These are phyloP conservation scores for Xanthorhoe spadicearia DNA, from an alignment of 2,888 invertebrate genomes.

Conservation along the genomic window DNA sequence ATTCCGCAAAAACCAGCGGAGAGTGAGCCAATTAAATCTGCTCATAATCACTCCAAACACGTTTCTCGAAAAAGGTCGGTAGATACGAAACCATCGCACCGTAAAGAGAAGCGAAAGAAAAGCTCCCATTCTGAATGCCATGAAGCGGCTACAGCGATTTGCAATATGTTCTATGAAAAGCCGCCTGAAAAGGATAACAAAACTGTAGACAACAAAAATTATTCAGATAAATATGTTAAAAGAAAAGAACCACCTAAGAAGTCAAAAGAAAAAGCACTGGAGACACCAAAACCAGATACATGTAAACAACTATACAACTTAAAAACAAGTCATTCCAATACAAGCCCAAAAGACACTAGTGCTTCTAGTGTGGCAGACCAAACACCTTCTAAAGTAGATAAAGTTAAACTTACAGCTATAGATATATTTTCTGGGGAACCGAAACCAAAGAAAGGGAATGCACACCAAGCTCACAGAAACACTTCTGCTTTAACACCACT, in stretches of 20 bases:
- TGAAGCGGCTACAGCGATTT: conserved; percentile 57
- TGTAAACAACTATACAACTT: conserved; percentile 55
- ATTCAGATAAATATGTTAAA: conserved; percentile 75
- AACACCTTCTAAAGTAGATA: conserved; percentile 61
- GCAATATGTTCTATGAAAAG: conserved; percentile 58
- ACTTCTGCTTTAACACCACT: conserved; percentile 52
- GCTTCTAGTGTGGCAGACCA: conserved; percentile 49
- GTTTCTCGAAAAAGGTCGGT: conserved; percentile 70
- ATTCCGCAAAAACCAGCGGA: conserved; percentile 46
- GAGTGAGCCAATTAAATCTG: conserved; percentile 50
- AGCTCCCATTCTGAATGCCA: conserved; percentile 55
- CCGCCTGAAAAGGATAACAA: conserved; percentile 55
- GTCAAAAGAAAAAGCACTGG: conserved; percentile 44
- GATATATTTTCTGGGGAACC: conserved; percentile 69
- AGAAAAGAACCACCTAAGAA: conserved; percentile 67
- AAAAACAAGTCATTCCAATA: conserved; percentile 63
- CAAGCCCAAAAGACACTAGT: conserved; percentile 60
- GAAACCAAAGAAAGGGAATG: conserved; percentile 60
- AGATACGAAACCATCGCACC: conserved; percentile 75
- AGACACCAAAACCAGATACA: conserved; percentile 27
- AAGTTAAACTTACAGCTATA: conserved; percentile 69
- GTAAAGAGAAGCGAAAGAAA: conserved; percentile 81
- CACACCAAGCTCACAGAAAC: conserved; percentile 69
- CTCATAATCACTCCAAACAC: conserved; percentile 49
- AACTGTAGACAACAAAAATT: too few species aligned